Conservation (phyloP, 2,113 vertebrate genomes). For the Elephas maximus region DNA sequence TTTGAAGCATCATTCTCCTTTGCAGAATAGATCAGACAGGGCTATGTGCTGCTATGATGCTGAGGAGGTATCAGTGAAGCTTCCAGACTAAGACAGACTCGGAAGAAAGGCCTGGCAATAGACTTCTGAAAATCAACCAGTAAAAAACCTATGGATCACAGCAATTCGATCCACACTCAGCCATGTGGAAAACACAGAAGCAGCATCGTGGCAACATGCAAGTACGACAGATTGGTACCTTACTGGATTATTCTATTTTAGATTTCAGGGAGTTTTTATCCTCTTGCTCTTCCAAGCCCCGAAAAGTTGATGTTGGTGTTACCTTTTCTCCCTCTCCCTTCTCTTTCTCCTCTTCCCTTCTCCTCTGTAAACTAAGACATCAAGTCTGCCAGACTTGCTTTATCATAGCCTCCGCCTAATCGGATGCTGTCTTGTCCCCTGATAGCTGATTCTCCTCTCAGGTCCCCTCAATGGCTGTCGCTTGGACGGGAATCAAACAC, state of each 20-base stretch:
- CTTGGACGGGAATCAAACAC: constrained; percentile 64
- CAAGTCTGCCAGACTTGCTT: neutral
- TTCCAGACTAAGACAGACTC: neutral
- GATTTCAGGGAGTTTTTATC: neutral
- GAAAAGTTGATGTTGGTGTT: neutral
- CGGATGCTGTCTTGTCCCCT: constrained; percentile 70
- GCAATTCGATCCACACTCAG: neutral
- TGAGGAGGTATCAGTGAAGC: neutral
- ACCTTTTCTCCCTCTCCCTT: neutral
- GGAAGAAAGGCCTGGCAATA: neutral
- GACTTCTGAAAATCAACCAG: neutral
- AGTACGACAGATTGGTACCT: neutral
- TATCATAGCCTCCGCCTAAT: constrained; percentile 62
- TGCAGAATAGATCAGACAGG: neutral
- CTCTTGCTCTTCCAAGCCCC: neutral
- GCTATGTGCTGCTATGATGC: too few species aligned
- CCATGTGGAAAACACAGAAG: neutral
- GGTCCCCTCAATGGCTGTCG: constrained; percentile 58
- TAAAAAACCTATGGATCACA: neutral
- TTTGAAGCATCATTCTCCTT: neutral
- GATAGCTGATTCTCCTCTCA: constrained; percentile 75
- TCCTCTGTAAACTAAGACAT: neutral
- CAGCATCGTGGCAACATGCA: neutral
- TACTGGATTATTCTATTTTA: neutral
- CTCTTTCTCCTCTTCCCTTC: neutral